A percentile compares a stretch with the other conserved stretches of the same genome.
Evolutionary conservation across 1,140 invertebrate species (phyloP).

Genomic region (Doryteuthis pealeii): DNA sequence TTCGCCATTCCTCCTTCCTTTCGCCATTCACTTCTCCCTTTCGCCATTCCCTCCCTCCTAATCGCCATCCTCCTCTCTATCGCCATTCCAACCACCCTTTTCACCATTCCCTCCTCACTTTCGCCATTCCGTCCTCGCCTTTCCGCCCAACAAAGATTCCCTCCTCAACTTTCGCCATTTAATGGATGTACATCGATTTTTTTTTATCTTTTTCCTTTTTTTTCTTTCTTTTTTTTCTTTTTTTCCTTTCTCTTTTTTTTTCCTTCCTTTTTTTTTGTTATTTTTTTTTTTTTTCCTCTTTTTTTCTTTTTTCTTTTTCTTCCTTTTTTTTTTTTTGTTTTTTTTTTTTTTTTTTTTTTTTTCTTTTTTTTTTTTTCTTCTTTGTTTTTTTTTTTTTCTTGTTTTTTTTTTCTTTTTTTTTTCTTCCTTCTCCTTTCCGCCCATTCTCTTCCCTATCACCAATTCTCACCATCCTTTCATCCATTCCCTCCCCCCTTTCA

Average conservation of each 20-base stretch:
- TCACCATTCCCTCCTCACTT: too few relatives aligned
- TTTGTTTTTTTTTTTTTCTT: too few relatives aligned
- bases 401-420: too few relatives aligned
- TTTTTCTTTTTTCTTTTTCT: slow-evolving; percentile 6
- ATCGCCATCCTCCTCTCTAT: neutral
- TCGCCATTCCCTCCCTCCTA: slow-evolving; percentile 9
- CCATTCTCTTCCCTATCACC: neutral
- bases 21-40: neutral
- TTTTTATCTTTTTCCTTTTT: too few relatives aligned
- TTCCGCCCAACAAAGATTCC: neutral
- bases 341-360: too few relatives aligned
- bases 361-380: too few relatives aligned
- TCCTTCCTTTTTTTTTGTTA: too few relatives aligned
- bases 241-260: slow-evolving; percentile 14
- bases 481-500: slow-evolving; percentile 9
- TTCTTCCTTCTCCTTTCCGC: too few relatives aligned
- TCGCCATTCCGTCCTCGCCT: slow-evolving; percentile 3
- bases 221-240: slow-evolving; percentile 8
- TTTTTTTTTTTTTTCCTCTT: slow-evolving; percentile 8
- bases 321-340: too few relatives aligned
- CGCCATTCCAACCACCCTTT: neutral
- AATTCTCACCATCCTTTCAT: neutral
- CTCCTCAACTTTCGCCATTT: neutral
- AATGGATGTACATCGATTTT: neutral
- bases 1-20: too few relatives aligned